Evolutionary conservation across 2,797 vertebrate genomes (phyloP).

Genomic region (Hozukius guyotensis): DNA sequence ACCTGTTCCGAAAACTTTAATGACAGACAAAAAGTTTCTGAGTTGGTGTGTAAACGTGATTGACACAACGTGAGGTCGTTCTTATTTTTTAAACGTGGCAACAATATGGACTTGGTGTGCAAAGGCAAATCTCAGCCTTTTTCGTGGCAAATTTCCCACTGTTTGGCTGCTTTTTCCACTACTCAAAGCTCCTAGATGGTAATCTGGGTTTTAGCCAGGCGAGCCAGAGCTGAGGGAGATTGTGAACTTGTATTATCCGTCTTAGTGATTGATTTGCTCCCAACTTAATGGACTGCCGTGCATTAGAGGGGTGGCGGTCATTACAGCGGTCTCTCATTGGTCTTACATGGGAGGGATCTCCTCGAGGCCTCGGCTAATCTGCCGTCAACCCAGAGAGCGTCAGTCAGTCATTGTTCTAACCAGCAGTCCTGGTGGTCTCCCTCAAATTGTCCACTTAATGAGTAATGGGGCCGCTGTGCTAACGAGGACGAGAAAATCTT

Average conservation of each 20-base stretch:
- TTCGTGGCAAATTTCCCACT: conserved; percentile 9
- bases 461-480: conserved; percentile 20
- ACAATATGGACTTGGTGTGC: no score
- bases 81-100: no score
- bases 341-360: conserved; percentile 58
- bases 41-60: no score
- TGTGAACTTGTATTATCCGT: conserved; percentile 55
- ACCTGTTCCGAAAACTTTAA: no score
- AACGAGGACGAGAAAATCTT: conserved; percentile 23
- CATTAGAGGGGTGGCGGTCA: conserved; percentile 27
- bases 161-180: conserved; percentile 24
- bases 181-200: conserved; percentile 29
- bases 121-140: neutral
- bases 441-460: conserved; percentile 40
- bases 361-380: conserved; percentile 44
- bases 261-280: conserved; percentile 67
- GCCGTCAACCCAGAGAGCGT: neutral
- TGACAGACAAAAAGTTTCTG: no score
- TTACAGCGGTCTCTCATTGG: conserved; percentile 40
- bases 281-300: conserved; percentile 40
- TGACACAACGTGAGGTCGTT: no score
- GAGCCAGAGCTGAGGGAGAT: conserved; percentile 43
- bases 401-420: conserved; percentile 39
- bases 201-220: conserved; percentile 52
- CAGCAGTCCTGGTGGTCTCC: conserved; percentile 55